Conservation (phyloP, 1,140 invertebrate genomes). For the Antheraea mylitta region DNA sequence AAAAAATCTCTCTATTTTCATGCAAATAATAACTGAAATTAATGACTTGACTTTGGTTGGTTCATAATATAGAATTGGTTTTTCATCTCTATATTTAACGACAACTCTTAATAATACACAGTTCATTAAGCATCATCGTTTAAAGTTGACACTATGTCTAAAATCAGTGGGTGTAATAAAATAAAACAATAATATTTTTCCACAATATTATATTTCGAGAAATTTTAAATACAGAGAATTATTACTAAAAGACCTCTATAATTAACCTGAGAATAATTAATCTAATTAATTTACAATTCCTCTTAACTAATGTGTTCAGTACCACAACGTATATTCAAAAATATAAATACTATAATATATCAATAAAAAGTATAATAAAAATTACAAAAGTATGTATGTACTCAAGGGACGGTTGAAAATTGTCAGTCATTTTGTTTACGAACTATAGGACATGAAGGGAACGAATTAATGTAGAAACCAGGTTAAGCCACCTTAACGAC, state of each 20-base stretch:
- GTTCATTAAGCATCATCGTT: too few species aligned
- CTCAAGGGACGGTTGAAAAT: not conserved
- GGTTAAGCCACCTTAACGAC: not conserved
- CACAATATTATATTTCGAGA: slow-evolving; percentile 60
- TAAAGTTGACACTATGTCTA: too few species aligned
- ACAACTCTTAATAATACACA: too few species aligned
- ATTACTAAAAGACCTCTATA: slow-evolving; percentile 53
- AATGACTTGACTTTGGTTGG: too few species aligned
- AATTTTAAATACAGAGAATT: slow-evolving; percentile 71
- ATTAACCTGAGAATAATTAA: slow-evolving; percentile 45
- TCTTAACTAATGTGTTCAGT: slow-evolving; percentile 48
- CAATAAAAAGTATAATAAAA: not conserved
- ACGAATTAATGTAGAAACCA: not conserved
- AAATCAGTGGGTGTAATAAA: not conserved
- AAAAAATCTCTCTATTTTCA: too few species aligned
- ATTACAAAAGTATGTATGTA: not conserved
- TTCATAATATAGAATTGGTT: too few species aligned
- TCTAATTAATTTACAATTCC: slow-evolving; percentile 68
- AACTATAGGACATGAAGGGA: not conserved
- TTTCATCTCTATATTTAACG: too few species aligned
- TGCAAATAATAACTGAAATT: too few species aligned
- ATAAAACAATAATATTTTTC: slow-evolving; percentile 32
- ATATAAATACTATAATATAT: not conserved
- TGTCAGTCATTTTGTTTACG: not conserved
- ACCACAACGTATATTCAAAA: not conserved